These are phyloP conservation scores for Dendropsophus ebraccatus DNA, from an alignment of 2,113 vertebrate species.

Conservation along the genomic window DNA sequence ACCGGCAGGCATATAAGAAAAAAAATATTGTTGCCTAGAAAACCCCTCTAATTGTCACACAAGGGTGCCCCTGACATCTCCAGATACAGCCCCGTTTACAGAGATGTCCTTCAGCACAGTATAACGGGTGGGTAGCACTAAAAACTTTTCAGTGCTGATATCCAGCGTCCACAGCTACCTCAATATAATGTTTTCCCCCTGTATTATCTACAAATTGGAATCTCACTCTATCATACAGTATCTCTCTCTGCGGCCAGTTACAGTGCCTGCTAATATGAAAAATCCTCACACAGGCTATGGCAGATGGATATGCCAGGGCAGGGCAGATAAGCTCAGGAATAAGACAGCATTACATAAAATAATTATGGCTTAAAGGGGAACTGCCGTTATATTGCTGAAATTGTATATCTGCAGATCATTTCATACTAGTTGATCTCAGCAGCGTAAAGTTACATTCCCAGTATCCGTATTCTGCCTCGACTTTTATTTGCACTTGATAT, in stretches of 20 bases:
- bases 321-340: slow-evolving; percentile 34
- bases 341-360: slow-evolving; percentile 38
- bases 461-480: not conserved
- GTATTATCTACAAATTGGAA: not conserved
- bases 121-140: too few species aligned
- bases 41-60: too few species aligned
- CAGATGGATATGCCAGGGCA: slow-evolving; percentile 34
- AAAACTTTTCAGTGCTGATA: not conserved
- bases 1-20: too few species aligned
- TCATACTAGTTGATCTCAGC: not conserved
- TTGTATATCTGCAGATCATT: not conserved
- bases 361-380: slow-evolving; percentile 28
- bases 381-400: not conserved
- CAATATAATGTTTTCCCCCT: not conserved
- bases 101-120: not conserved
- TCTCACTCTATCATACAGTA: not conserved
- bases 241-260: slow-evolving; percentile 33
- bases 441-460: not conserved
- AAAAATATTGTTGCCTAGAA: too few species aligned
- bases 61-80: not conserved
- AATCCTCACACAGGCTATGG: slow-evolving; percentile 29
- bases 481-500: not conserved
- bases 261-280: slow-evolving; percentile 30
- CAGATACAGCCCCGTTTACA: too few species aligned
- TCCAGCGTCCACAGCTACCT: not conserved